These are phyloP conservation scores for Nebria salina DNA, from an alignment of 2,888 invertebrate genomes.

Conservation along the genomic window DNA sequence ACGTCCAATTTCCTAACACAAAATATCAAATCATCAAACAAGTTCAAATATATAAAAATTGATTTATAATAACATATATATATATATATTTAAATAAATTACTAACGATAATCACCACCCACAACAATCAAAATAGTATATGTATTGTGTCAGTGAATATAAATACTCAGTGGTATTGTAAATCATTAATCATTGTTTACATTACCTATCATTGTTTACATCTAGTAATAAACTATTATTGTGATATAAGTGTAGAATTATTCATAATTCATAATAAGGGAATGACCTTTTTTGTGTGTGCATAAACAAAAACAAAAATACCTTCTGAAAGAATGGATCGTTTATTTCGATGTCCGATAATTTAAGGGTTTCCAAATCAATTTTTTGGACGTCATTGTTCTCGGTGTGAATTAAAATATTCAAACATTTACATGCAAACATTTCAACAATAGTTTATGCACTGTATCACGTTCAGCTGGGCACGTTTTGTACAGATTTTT, in stretches of 20 bases:
- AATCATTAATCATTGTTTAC: constrained; percentile 6
- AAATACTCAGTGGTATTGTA: not conserved
- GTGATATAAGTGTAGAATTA: not conserved
- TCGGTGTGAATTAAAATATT: constrained; percentile 75
- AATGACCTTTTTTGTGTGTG: constrained; percentile 36
- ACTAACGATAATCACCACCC: constrained; percentile 1
- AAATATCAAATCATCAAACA: constrained; percentile 12
- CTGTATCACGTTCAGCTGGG: constrained; percentile 24
- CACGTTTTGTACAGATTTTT: constrained; percentile 38
- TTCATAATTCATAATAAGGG: constrained; percentile 26
- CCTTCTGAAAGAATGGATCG: constrained; percentile 75
- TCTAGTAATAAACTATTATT: not conserved
- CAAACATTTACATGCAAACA: constrained; percentile 80
- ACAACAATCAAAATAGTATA: constrained; percentile 37
- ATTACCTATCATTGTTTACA: constrained; percentile 9
- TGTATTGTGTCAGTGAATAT: constrained; percentile 19
- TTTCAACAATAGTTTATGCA: constrained; percentile 54
- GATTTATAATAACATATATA: not conserved
- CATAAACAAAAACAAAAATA: constrained; percentile 60
- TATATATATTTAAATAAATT: not conserved
- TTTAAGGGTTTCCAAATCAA: constrained; percentile 68
- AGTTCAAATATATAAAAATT: not conserved
- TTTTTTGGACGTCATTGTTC: constrained; percentile 66
- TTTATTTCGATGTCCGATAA: constrained; percentile 69
- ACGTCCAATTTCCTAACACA: constrained; percentile 65